Evolutionary conservation across 2,797 vertebrate species (phyloP).

Genomic region (Cuniculus paca): DNA sequence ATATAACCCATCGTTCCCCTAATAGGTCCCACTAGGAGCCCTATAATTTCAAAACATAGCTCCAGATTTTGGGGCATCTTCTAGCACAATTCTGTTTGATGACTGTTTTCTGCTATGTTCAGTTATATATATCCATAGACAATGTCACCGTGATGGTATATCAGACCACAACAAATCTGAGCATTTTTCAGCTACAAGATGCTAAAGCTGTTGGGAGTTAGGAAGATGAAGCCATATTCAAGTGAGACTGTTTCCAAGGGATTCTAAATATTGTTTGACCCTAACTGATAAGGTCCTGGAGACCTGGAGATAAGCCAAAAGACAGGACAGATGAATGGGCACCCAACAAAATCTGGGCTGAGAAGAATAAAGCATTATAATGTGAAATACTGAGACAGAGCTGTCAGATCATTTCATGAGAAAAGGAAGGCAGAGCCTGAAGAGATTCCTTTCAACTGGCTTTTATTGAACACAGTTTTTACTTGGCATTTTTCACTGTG

Average conservation of each 20-base stretch:
- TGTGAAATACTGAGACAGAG: not conserved
- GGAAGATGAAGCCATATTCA: not conserved
- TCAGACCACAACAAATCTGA: not conserved
- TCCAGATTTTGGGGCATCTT: not conserved
- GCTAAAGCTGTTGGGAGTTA: not conserved
- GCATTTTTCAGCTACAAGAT: not conserved
- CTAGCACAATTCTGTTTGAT: not conserved
- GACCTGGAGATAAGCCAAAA: not conserved
- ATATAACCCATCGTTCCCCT: fast-evolving
- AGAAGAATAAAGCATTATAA: not conserved
- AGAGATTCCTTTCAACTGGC: not conserved
- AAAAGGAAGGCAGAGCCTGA: not conserved
- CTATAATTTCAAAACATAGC: not conserved
- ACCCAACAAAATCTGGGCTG: fast-evolving
- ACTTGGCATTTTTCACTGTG: not conserved
- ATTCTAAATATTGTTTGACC: not conserved
- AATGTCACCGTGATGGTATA: no score
- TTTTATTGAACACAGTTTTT: not conserved
- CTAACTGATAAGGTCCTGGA: not conserved
- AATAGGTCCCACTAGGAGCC: not conserved
- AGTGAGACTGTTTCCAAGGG: not conserved
- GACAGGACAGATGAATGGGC: not conserved
- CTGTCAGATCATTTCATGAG: not conserved
- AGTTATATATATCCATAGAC: not conserved
- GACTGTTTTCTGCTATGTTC: not conserved